phyloP scores from a whole-genome alignment of 64 coral and sea anemone species.

The Montipora cactus region DNA sequence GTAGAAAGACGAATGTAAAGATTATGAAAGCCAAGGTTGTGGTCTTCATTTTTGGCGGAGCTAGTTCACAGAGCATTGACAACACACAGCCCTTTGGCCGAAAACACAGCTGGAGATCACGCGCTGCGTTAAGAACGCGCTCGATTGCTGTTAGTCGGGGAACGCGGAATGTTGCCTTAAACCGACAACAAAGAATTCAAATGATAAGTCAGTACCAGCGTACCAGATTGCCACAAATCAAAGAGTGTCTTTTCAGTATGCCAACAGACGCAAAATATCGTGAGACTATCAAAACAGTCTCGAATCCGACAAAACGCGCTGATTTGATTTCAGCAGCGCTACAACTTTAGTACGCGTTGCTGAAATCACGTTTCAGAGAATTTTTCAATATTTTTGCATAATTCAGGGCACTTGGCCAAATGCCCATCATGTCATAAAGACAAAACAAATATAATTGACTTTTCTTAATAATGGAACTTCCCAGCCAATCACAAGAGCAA shows the following conservation, averaged over 20 bases:
- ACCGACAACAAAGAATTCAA: not conserved
- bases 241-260: not conserved
- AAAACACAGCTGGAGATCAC: not conserved
- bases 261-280: not conserved
- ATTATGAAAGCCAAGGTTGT: not conserved
- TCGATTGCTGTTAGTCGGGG: not conserved
- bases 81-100: too few relatives aligned
- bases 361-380: not conserved
- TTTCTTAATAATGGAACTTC: not conserved
- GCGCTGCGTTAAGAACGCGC: not conserved
- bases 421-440: slow-evolving; percentile 10
- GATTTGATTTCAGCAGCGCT: not conserved
- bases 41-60: not conserved
- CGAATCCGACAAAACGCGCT: not conserved
- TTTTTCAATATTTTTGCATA: slow-evolving; percentile 26
- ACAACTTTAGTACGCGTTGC: too few relatives aligned
- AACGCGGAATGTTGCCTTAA: slow-evolving; percentile 14
- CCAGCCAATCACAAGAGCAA: not conserved
- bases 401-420: not conserved
- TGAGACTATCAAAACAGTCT: not conserved
- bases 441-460: not conserved
- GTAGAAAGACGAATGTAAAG: not conserved
- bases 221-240: not conserved
- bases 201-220: not conserved
- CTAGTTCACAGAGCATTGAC: not conserved